A percentile compares a stretch with the other conserved stretches of the same genome.
Conservation (phyloP, 1,140 invertebrate species). For the Saxidomus purpurata region DNA sequence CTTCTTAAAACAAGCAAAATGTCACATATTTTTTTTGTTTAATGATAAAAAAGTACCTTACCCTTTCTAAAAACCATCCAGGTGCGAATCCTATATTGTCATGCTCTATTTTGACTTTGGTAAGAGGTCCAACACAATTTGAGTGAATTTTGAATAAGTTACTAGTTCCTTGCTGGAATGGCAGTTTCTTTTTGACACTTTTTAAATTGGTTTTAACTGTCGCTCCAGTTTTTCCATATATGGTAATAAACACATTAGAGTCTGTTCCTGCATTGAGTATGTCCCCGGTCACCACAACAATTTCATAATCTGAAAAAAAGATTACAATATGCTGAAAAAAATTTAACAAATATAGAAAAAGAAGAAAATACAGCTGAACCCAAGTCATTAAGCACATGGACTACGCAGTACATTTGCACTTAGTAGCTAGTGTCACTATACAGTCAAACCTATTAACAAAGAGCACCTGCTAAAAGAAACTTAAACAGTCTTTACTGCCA, state of each 20-base stretch:
- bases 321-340: too few relatives aligned
- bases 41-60: constrained; percentile 66
- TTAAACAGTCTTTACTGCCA: too few relatives aligned
- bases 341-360: too few relatives aligned
- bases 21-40: too few relatives aligned
- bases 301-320: constrained; percentile 83
- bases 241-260: constrained; percentile 85
- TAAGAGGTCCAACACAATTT: constrained; percentile 85
- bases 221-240: constrained; percentile 85
- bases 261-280: constrained; percentile 83
- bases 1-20: too few relatives aligned
- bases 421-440: too few relatives aligned
- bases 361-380: too few relatives aligned
- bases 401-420: too few relatives aligned
- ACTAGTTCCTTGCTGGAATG: constrained; percentile 81
- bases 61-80: constrained; percentile 86
- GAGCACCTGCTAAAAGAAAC: too few relatives aligned
- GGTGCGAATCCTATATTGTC: constrained; percentile 85
- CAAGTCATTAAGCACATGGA: too few relatives aligned
- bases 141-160: constrained; percentile 83
- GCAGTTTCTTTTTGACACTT: constrained; percentile 71
- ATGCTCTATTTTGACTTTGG: constrained; percentile 85
- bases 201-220: constrained; percentile 84
- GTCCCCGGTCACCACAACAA: constrained; percentile 84
- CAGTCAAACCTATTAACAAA: too few relatives aligned